Evolutionary conservation across 2,888 invertebrate species (phyloP), one percentile per base, ranked within the genome.

Genomic region (Drosophila subquinaria): DNA sequence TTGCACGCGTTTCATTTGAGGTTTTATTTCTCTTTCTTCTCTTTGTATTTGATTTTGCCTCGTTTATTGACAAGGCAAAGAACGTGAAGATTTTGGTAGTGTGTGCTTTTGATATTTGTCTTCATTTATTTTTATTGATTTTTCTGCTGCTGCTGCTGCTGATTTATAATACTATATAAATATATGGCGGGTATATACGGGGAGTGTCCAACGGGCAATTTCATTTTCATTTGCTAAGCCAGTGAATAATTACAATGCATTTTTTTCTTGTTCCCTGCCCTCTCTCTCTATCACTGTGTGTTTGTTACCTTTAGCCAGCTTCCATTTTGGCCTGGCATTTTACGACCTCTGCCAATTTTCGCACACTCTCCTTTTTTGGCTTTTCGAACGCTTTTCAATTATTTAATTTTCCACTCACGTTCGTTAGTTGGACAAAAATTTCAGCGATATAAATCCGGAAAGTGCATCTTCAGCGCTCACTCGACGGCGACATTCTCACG

Each of bases 371-470:
- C 76, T 76, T 53, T 53, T 48, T 64, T 57, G 51, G 35, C 53
- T 43, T n/a, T 55, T 56, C 20, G 69, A 80, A 77, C 67, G 87
- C 81, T 88, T 79, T 84, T 88, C 88, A 86, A 86, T 86, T 86
- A 89, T 88, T 86, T 86, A 89, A 86, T 86, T 86, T 86, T 89
- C 89, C 85, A 79, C 86, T 86, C 86, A 89, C 86, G 86, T 86
- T 89, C 81, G 84, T 85, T 81, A 82, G 78, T 70, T 69, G 50
- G 76, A 73, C 69, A 73, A 81, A 81, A 74, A 72, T 56, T 17
- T 72, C 55, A 45, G 66, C 83, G 75, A 82, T 79, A 81, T 77
- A 82, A 81, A 82, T 81, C 79, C 69, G 61, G 69, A 85, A 86
- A 86, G 88, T 86, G 85, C 86, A 86, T 84, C 89, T 84, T 88